Percentiles rank a stretch among this genome's conserved stretches.
Evolutionary conservation across 1,140 invertebrate species (phyloP).

Genomic region (Hydropsyche tenuis): DNA sequence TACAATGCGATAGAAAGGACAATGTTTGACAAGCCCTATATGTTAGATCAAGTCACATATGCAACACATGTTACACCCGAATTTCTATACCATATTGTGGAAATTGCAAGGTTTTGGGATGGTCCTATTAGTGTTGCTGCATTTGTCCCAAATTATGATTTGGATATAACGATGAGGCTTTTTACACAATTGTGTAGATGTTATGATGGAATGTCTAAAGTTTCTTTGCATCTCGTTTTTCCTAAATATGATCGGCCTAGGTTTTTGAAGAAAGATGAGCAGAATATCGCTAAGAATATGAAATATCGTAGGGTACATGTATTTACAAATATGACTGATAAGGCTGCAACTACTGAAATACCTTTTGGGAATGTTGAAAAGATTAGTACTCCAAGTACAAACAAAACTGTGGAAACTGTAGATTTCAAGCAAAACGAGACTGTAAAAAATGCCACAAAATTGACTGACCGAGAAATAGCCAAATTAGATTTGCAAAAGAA

Average conservation of each 20-base stretch:
- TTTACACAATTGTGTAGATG: slow-evolving; percentile 70
- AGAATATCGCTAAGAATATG: neutral
- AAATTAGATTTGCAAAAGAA: neutral
- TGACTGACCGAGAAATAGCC: neutral
- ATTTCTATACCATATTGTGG: slow-evolving; percentile 73
- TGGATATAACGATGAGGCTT: slow-evolving; percentile 66
- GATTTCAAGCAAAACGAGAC: slow-evolving; percentile 8
- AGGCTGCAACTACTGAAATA: neutral
- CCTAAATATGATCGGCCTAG: slow-evolving; percentile 57
- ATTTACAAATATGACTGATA: neutral
- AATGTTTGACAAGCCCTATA: slow-evolving; percentile 54
- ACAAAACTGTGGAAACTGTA: neutral
- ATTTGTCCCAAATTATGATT: slow-evolving; percentile 73
- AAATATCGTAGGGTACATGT: neutral
- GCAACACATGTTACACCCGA: slow-evolving; percentile 79
- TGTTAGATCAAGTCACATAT: slow-evolving; percentile 65
- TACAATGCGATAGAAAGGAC: slow-evolving; percentile 67
- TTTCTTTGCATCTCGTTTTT: slow-evolving; percentile 75
- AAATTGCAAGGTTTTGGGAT: slow-evolving; percentile 74
- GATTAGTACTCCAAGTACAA: neutral
- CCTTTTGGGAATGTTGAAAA: neutral
- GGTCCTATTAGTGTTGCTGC: slow-evolving; percentile 76
- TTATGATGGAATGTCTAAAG: slow-evolving; percentile 70
- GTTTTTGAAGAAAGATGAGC: slow-evolving; percentile 41
- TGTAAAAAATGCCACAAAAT: neutral